Conservation (phyloP, 1,140 invertebrate species). For the Formica selysi region DNA sequence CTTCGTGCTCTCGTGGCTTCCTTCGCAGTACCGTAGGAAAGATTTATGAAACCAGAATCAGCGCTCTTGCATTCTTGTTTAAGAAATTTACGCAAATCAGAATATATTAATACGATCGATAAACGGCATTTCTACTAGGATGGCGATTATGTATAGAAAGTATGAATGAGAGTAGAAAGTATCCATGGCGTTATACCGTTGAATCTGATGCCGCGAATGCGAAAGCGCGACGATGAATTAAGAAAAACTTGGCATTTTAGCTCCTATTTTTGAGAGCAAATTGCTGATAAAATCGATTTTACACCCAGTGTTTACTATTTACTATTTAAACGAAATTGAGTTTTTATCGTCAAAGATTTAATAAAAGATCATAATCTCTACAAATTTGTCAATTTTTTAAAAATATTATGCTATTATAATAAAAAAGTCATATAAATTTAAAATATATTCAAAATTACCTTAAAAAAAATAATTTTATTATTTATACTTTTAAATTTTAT, state of each 20-base stretch:
- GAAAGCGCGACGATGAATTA: slow-evolving; percentile 48
- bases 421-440: background rate
- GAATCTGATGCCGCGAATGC: slow-evolving; percentile 34
- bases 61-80: background rate
- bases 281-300: slow-evolving; percentile 12
- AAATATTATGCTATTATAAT: background rate
- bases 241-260: background rate
- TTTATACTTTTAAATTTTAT: background rate
- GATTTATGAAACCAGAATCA: slow-evolving; percentile 5
- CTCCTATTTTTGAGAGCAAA: background rate
- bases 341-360: background rate
- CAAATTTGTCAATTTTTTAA: too few relatives aligned
- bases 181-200: slow-evolving; percentile 18
- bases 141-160: slow-evolving; percentile 44
- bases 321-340: background rate
- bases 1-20: slow-evolving; percentile 48
- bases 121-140: background rate
- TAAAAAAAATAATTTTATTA: background rate
- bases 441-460: too few relatives aligned
- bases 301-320: background rate
- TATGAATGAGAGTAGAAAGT: slow-evolving; percentile 50
- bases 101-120: background rate
- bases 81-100: background rate
- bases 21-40: slow-evolving; percentile 24
- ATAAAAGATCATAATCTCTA: background rate